Base-by-base conservation (phyloP, 2,888 invertebrate species). In the Drosophila nr. medialis region DNA sequence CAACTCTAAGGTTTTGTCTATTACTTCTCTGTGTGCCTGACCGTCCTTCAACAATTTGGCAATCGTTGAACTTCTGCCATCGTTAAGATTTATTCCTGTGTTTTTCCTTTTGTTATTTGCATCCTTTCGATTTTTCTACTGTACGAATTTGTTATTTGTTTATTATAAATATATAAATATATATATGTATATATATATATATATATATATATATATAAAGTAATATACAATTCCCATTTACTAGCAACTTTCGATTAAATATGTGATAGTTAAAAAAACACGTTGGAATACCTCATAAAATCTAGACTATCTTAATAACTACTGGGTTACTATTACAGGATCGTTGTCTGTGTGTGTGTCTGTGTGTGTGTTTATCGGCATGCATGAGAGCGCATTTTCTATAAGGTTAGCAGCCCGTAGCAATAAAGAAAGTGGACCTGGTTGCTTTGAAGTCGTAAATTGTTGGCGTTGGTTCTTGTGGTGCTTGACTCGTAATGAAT, bases 391-490 rank as follows among this genome's bases (percentile, higher is more conserved):
- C 34, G 59, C 30, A 40, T 59, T 77, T 65, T 67, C 64, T 72
- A 63, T 72, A 50, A 64, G 75, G 77, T 50, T 55, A 75, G 54
- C 68, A 64, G 64, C 48, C 29, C 49, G 56, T 49, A 58, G 51
- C 58, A 49, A 83, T 88, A 83, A 82, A 83, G 24, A 65, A 71
- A 73, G 38, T 63, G 61, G 64, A 68, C 73, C 78, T 61, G 60
- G 70, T 78, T 68, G 66, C 68, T 77, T 66, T 67, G 69, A 69
- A 81, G 69, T 81, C 87, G 81, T 86, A 89, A 85, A 89, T 80
- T 82, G 83, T 72, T 72, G 69, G 38, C 21, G 40, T 54, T 61
- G 61, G 61, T 60, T 36, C 29, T 53, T 38, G 40, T 72, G 67
- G 38, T 62, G 67, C 55, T 48, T 54, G 77, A 72, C 65, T 80